Percentiles rank a stretch among this genome's conserved stretches.
Evolutionary conservation across 2,797 vertebrate species (phyloP).

Genomic region (Dermochelys coriacea): DNA sequence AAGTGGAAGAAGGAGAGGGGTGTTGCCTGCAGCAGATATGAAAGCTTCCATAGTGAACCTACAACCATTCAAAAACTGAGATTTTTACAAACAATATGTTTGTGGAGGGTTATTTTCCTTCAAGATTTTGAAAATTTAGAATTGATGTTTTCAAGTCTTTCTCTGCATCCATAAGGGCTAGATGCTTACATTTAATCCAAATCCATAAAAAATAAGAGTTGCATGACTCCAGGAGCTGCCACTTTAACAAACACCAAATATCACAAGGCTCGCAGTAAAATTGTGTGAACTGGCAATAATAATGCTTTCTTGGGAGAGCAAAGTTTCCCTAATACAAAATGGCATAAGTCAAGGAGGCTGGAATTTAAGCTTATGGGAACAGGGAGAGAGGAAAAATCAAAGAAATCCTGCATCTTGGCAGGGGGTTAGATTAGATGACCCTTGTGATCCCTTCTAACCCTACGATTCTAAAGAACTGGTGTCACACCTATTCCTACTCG

Average conservation of each 20-base stretch:
- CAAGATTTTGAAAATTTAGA: not conserved
- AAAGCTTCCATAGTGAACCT: not conserved
- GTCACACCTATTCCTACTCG: not conserved
- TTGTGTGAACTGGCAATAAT: not conserved
- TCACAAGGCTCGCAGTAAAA: too few relatives aligned
- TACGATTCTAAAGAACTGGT: not conserved
- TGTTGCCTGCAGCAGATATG: not conserved
- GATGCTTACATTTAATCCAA: not conserved
- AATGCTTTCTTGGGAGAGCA: not conserved
- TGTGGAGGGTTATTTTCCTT: too few relatives aligned
- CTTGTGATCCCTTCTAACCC: not conserved
- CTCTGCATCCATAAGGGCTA: rapidly evolving
- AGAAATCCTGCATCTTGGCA: not conserved
- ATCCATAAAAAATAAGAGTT: too few relatives aligned
- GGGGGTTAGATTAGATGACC: not conserved
- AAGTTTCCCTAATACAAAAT: not conserved
- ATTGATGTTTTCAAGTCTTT: not conserved
- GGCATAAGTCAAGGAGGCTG: not conserved
- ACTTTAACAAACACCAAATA: not conserved
- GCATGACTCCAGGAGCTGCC: not conserved
- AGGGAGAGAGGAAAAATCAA: not conserved
- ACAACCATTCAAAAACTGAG: not conserved
- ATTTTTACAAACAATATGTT: not conserved
- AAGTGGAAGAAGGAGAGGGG: not conserved
- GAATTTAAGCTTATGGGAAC: not conserved